A percentile compares a stretch with the other conserved stretches of the same genome.
Conservation (phyloP, 2,888 invertebrate genomes). For the Ferdinandea cuprea region DNA sequence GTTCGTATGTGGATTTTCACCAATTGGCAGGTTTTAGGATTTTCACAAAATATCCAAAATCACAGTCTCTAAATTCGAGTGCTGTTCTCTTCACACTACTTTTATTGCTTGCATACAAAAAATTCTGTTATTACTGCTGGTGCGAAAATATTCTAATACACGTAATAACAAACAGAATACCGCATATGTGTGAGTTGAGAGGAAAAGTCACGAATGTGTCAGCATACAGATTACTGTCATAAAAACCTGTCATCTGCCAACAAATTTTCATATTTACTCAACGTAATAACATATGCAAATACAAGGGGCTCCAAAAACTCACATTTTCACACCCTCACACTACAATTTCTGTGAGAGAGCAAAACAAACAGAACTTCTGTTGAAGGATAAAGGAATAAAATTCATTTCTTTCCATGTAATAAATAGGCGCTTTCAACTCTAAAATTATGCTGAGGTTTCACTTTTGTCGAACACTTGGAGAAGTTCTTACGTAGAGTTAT, state of each 20-base stretch:
- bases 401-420: conserved; percentile 38
- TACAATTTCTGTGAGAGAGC: not conserved
- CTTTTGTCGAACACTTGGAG: not conserved
- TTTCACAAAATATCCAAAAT: not conserved
- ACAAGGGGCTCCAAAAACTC: conserved; percentile 38
- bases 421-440: conserved; percentile 47
- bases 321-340: conserved; percentile 5
- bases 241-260: conserved; percentile 70
- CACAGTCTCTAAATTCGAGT: not conserved
- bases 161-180: conserved; percentile 58
- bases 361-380: conserved; percentile 56
- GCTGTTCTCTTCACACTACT: conserved; percentile 24
- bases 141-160: conserved; percentile 57
- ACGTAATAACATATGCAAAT: conserved; percentile 60
- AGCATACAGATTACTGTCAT: conserved; percentile 69
- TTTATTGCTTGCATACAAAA: conserved; percentile 33
- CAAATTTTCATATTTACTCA: conserved; percentile 67
- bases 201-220: conserved; percentile 66
- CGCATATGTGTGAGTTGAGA: conserved; percentile 8
- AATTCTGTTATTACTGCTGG: not conserved
- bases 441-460: conserved; percentile 42
- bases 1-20: conserved; percentile 16
- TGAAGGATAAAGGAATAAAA: conserved; percentile 53
- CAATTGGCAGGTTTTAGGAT: conserved; percentile 10
- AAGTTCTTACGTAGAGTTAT: too few species aligned